Conservation (phyloP, 2,113 vertebrate species). For the Muntiacus reevesi region DNA sequence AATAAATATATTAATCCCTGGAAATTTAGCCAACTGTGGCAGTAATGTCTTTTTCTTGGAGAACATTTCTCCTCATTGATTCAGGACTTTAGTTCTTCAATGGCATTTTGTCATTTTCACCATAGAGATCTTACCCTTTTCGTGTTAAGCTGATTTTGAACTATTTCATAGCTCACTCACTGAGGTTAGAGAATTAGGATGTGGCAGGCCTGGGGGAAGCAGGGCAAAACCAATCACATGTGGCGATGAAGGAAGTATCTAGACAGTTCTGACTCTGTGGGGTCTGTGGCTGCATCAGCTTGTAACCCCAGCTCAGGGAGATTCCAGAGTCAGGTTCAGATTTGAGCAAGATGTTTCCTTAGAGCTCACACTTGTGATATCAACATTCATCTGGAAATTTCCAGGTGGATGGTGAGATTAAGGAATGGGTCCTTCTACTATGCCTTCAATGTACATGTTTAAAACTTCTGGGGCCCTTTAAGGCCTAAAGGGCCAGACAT, state of each 20-base stretch:
- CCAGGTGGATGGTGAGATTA: not conserved
- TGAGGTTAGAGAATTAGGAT: not conserved
- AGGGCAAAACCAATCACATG: not conserved
- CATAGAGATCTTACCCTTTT: not conserved
- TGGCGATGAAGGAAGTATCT: fast-evolving
- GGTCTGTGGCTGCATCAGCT: not conserved
- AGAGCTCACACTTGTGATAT: not conserved
- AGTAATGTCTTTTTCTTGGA: too few species aligned
- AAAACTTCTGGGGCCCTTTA: not conserved
- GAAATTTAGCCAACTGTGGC: not conserved
- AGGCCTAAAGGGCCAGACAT: not conserved
- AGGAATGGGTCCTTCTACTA: not conserved
- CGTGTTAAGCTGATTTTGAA: not conserved
- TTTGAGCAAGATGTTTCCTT: not conserved
- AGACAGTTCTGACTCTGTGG: not conserved
- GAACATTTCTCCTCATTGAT: not conserved
- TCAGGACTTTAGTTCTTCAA: not conserved
- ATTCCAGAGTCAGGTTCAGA: not conserved
- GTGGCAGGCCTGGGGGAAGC: not conserved
- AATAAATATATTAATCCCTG: not conserved
- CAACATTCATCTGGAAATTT: not conserved
- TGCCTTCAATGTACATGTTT: fast-evolving
- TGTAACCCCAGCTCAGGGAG: not conserved
- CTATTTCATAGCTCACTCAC: not conserved
- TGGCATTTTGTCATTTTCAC: not conserved